phyloP scores from a whole-genome alignment of 2,797 vertebrate genomes.

The Betta splendens region DNA sequence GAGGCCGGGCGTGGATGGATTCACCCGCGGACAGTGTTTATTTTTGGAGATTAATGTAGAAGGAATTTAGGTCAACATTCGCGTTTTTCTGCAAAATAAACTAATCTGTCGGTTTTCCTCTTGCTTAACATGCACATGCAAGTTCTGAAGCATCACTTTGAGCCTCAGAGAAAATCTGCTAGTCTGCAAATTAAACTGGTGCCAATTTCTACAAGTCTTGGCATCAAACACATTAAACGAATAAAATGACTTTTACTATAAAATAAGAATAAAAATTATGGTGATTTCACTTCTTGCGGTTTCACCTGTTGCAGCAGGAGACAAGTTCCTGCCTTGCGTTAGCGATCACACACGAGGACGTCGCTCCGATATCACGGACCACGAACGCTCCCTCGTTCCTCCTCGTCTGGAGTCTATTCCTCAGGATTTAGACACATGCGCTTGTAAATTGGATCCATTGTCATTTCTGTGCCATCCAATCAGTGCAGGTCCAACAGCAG shows the following conservation, averaged over 20 bases:
- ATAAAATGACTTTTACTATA: too few species aligned
- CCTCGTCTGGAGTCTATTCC: neutral
- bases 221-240: too few species aligned
- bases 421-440: constrained; percentile 1
- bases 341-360: too few species aligned
- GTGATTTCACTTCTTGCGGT: too few species aligned
- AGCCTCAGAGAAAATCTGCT: neutral
- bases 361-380: too few species aligned
- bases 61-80: constrained; percentile 7
- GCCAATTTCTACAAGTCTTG: neutral
- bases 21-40: constrained; percentile 3
- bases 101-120: neutral
- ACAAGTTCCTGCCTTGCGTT: too few species aligned
- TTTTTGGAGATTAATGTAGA: neutral
- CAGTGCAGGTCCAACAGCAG: constrained; percentile 37
- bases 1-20: constrained; percentile 12
- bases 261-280: too few species aligned
- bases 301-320: too few species aligned
- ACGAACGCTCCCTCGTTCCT: too few species aligned
- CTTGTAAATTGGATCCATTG: constrained; percentile 45
- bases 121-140: neutral
- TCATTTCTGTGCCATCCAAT: constrained; percentile 49
- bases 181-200: neutral
- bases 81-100: neutral
- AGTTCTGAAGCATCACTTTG: neutral